phyloP scores from a whole-genome alignment of 2,888 invertebrate species.

The Acleris cristana region DNA sequence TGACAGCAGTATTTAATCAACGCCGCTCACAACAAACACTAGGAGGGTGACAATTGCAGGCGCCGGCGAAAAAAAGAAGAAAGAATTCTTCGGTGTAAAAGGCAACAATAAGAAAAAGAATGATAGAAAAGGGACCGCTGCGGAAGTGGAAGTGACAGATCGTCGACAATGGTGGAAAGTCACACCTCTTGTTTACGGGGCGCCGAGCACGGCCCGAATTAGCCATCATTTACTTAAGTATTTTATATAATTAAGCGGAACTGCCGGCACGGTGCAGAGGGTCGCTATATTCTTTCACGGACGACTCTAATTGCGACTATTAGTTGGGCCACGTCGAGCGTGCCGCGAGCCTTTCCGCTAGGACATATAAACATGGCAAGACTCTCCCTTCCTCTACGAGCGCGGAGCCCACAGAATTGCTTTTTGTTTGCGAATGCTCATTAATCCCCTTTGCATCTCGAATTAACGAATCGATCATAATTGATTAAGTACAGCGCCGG shows the following conservation, averaged over 20 bases:
- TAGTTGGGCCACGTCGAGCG: conserved; percentile 48
- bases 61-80: conserved; percentile 65
- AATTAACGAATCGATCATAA: conserved; percentile 82
- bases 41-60: conserved; percentile 81
- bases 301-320: conserved; percentile 65
- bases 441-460: conserved; percentile 70
- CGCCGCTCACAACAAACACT: conserved; percentile 71
- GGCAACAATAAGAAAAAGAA: conserved; percentile 79
- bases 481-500: conserved; percentile 77
- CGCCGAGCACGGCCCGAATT: conserved; percentile 69
- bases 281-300: conserved; percentile 71
- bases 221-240: conserved; percentile 83
- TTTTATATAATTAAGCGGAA: conserved; percentile 81
- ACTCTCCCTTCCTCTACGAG: conserved; percentile 17
- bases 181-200: conserved; percentile 82
- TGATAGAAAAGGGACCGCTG: conserved; percentile 62
- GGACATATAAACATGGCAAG: conserved; percentile 27
- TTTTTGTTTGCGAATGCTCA: conserved; percentile 41
- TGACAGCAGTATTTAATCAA: conserved; percentile 79
- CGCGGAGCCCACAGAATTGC: conserved; percentile 35
- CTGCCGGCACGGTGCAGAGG: conserved; percentile 71
- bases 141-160: conserved; percentile 83
- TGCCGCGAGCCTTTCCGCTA: conserved; percentile 22
- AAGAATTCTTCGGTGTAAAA: conserved; percentile 76
- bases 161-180: conserved; percentile 80